phyloP scores from a whole-genome alignment of 2,888 invertebrate genomes.

The Chrysolina americana region DNA sequence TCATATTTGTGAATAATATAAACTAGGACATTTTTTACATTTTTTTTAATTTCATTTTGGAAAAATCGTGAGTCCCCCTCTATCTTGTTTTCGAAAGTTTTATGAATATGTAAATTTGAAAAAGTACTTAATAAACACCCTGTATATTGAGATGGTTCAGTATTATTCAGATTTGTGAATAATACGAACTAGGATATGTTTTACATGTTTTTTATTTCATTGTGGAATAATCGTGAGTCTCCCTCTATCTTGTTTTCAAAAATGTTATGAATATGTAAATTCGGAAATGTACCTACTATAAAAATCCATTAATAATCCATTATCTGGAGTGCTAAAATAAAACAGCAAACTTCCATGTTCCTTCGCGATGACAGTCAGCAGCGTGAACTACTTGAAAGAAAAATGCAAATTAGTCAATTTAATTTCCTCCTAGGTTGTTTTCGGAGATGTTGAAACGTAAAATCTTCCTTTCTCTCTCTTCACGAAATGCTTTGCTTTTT shows the following conservation, averaged over 20 bases:
- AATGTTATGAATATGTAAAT: constrained; percentile 27
- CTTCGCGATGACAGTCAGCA: constrained; percentile 37
- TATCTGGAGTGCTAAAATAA: constrained; percentile 44
- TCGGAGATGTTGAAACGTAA: not conserved
- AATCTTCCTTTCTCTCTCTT: not conserved
- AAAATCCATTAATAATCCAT: constrained; percentile 49
- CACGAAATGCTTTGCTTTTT: not conserved
- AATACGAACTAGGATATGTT: too few relatives aligned
- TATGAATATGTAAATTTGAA: too few relatives aligned
- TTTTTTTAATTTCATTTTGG: too few relatives aligned
- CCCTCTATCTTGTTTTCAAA: not conserved
- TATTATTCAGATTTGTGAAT: too few relatives aligned
- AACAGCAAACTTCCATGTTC: constrained; percentile 35
- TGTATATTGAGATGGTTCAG: too few relatives aligned
- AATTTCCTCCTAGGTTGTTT: constrained; percentile 15
- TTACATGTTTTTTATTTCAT: too few relatives aligned
- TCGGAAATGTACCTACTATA: constrained; percentile 4
- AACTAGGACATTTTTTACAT: too few relatives aligned
- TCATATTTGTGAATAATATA: too few relatives aligned
- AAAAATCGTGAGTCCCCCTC: too few relatives aligned
- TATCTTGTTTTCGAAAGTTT: too few relatives aligned
- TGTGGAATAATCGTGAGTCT: not conserved
- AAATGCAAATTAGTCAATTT: constrained; percentile 43
- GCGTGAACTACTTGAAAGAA: constrained; percentile 43
- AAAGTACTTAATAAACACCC: too few relatives aligned